These are phyloP conservation scores for Pongo abelii DNA, from an alignment of 2,113 vertebrate genomes.

Conservation along the genomic window DNA sequence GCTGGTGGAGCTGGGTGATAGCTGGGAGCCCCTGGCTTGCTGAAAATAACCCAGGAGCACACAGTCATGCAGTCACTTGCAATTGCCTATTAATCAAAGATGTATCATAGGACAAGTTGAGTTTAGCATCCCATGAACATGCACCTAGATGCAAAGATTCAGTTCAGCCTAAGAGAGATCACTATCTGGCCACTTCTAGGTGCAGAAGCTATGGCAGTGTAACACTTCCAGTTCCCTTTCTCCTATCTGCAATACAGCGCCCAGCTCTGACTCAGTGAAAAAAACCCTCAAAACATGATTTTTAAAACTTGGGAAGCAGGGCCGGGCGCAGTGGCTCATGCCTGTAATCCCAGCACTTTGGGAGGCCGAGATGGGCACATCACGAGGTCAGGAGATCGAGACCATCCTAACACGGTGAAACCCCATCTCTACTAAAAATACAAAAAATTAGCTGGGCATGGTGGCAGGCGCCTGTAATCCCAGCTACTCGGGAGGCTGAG, in stretches of 20 bases:
- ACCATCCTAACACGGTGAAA: no score
- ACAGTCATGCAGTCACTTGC: neutral
- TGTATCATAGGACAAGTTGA: neutral
- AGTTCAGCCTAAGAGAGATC: neutral
- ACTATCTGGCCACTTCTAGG: neutral
- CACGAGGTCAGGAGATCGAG: no score
- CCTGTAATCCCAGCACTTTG: no score
- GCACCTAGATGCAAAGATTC: neutral
- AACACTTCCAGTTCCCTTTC: neutral
- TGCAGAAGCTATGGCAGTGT: neutral
- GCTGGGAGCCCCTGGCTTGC: neutral
- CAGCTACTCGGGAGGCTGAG: no score
- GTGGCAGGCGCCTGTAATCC: no score
- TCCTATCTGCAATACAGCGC: neutral
- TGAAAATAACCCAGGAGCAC: neutral
- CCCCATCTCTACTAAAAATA: no score
- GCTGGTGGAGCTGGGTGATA: neutral
- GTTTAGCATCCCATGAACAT: neutral
- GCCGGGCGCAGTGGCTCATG: no score
- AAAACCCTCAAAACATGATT: fast-evolving
- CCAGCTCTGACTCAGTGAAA: neutral
- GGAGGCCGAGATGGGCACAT: no score
- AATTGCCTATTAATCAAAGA: neutral
- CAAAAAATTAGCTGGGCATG: no score
- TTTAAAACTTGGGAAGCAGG: neutral